A percentile compares a stretch with the other conserved stretches of the same genome.
phyloP scores from a whole-genome alignment of 2,797 vertebrate genomes.

The Sibirionetta formosa region DNA sequence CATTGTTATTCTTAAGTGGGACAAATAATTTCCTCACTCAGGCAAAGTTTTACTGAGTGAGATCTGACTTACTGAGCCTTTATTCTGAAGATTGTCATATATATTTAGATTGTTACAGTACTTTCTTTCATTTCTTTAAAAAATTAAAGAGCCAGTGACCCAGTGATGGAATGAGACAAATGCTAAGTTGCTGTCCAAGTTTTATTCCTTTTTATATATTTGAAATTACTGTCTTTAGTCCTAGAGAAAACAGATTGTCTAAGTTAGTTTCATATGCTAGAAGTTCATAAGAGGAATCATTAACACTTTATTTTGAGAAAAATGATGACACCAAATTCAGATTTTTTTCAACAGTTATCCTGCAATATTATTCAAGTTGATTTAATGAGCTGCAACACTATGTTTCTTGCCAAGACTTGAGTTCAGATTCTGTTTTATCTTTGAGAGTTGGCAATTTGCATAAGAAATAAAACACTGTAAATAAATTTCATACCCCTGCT shows the following conservation, averaged over 20 bases:
- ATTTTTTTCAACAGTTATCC: background rate
- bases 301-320: slow-evolving; percentile 44
- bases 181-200: background rate
- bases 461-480: background rate
- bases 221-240: slow-evolving; percentile 9
- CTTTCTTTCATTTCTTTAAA: background rate
- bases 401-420: background rate
- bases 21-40: background rate
- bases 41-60: background rate
- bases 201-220: background rate
- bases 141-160: background rate
- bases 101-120: background rate
- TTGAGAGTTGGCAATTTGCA: background rate
- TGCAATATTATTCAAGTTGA: background rate
- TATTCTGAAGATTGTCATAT: background rate
- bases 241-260: slow-evolving; percentile 34
- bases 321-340: slow-evolving; percentile 3
- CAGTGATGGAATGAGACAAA: background rate
- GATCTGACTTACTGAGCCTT: background rate
- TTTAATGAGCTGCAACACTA: slow-evolving; percentile 41
- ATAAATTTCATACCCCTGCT: background rate
- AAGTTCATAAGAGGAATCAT: slow-evolving; percentile 40
- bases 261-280: background rate
- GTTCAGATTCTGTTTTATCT: slow-evolving; percentile 16
- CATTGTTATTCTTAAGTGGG: background rate